Conservation (phyloP, 2,888 invertebrate species). For the Lochmaea crataegi region DNA sequence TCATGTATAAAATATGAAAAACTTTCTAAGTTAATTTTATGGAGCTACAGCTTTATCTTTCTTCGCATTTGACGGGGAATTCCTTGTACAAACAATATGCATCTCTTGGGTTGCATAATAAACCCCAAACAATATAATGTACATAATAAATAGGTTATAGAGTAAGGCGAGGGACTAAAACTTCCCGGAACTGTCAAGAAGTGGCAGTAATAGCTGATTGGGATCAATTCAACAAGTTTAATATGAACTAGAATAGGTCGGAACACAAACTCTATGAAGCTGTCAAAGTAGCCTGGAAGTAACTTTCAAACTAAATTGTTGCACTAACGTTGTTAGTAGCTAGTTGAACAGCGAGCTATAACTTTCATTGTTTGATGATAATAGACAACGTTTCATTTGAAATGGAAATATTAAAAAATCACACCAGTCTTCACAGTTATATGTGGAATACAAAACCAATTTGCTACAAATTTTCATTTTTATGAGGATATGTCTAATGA, state of each 20-base stretch:
- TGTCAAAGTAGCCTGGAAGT: background rate
- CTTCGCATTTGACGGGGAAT: too few relatives aligned
- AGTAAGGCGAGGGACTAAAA: background rate
- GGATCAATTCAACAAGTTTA: constrained; percentile 7
- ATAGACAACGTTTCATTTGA: too few relatives aligned
- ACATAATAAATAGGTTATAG: background rate
- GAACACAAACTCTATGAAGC: background rate
- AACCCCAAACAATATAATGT: background rate
- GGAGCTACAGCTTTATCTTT: too few relatives aligned
- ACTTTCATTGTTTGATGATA: background rate
- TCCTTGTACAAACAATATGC: background rate
- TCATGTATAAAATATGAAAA: too few relatives aligned
- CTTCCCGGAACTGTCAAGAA: background rate
- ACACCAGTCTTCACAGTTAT: too few relatives aligned
- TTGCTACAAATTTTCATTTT: too few relatives aligned
- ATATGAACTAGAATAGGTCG: background rate
- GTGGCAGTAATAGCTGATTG: background rate
- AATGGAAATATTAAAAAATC: too few relatives aligned
- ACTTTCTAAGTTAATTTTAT: too few relatives aligned
- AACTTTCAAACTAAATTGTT: background rate
- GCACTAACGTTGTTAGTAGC: background rate
- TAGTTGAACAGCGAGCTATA: background rate
- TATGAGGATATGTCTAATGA: too few relatives aligned
- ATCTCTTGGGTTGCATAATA: background rate
- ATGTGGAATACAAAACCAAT: too few relatives aligned